Percentiles rank a stretch among this genome's conserved stretches.
Conservation (phyloP, 2,888 invertebrate genomes). For the Andrena haemorrhoa region DNA sequence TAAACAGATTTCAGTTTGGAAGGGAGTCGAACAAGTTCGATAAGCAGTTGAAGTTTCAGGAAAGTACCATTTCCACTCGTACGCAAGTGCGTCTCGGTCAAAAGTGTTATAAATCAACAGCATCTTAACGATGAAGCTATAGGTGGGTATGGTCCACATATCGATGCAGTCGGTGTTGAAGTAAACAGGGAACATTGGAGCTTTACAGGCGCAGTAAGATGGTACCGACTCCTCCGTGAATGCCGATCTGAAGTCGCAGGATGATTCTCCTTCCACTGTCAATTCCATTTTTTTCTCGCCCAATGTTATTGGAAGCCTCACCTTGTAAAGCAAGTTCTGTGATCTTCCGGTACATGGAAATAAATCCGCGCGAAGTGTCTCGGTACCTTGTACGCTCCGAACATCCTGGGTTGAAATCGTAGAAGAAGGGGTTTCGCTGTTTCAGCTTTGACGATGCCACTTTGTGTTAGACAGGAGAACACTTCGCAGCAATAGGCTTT, state of each 20-base stretch:
- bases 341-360: background rate
- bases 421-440: conserved; percentile 80
- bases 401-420: conserved; percentile 83
- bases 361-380: background rate
- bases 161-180: conserved; percentile 82
- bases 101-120: conserved; percentile 84
- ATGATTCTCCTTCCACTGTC: conserved; percentile 50
- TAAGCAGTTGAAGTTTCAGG: background rate
- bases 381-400: conserved; percentile 79
- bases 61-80: conserved; percentile 81
- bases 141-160: conserved; percentile 78
- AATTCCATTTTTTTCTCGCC: conserved; percentile 49
- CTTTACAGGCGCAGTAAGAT: conserved; percentile 1
- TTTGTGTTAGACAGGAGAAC: conserved; percentile 81
- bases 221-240: conserved; percentile 35
- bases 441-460: conserved; percentile 75
- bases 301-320: conserved; percentile 47
- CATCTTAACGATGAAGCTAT: conserved; percentile 79
- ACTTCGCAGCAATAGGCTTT: conserved; percentile 77
- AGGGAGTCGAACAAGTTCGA: background rate
- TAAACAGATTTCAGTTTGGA: background rate
- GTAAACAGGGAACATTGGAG: conserved; percentile 62
- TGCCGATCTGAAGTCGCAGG: conserved; percentile 12
- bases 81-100: conserved; percentile 79
- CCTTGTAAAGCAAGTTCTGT: conserved; percentile 30